Percentiles rank a stretch among this genome's conserved stretches.
Conservation (phyloP, 2,888 invertebrate genomes). For the Drosophila mayaguana region DNA sequence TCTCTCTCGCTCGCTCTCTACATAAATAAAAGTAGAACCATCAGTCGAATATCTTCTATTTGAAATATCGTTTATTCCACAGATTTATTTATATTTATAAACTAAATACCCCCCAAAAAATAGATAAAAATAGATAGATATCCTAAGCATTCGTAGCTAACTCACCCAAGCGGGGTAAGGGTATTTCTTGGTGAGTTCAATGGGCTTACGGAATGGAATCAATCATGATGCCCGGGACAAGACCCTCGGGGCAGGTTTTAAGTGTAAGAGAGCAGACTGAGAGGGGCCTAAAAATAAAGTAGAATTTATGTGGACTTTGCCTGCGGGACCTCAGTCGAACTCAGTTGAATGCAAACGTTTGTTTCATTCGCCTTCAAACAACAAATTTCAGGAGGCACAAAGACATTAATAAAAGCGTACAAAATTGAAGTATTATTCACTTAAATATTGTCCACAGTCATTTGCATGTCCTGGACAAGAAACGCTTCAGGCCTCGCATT, state of each 20-base stretch:
- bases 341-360: slow-evolving; percentile 36
- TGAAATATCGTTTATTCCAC: too few relatives aligned
- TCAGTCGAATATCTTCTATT: too few relatives aligned
- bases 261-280: slow-evolving; percentile 8
- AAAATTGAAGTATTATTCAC: slow-evolving; percentile 32
- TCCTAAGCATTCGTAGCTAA: neutral
- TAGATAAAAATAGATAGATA: neutral
- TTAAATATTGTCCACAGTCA: slow-evolving; percentile 18
- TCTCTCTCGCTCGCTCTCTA: too few relatives aligned
- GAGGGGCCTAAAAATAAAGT: slow-evolving; percentile 60
- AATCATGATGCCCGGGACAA: slow-evolving; percentile 42
- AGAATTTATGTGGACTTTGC: slow-evolving; percentile 49
- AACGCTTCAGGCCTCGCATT: neutral
- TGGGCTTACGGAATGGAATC: slow-evolving; percentile 54
- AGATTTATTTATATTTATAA: too few relatives aligned
- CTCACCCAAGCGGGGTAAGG: neutral
- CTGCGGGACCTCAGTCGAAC: slow-evolving; percentile 15
- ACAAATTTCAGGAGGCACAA: neutral
- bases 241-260: slow-evolving; percentile 53
- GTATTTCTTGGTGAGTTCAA: slow-evolving; percentile 54
- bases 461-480: slow-evolving; percentile 5
- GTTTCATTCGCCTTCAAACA: slow-evolving; percentile 51
- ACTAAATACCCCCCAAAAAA: too few relatives aligned
- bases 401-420: neutral
- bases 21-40: too few relatives aligned